Percentiles rank a stretch among this genome's conserved stretches.
These are phyloP conservation scores for Orthosia gracilis DNA, from an alignment of 2,888 invertebrate genomes.

Conservation along the genomic window DNA sequence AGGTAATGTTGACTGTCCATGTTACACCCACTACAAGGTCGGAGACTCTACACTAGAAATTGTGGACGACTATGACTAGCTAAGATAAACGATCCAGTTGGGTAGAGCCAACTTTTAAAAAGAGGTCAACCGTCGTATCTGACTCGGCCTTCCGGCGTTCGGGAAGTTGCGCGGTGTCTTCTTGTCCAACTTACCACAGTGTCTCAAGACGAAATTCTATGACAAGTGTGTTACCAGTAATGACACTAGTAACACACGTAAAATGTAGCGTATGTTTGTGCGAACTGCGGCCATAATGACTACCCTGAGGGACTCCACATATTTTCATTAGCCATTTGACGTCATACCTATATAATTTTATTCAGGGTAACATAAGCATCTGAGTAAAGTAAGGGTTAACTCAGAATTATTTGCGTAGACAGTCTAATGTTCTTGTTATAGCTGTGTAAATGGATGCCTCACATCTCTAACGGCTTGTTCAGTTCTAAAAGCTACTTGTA, in stretches of 20 bases:
- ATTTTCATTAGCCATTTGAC: constrained; percentile 34
- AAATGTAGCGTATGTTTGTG: constrained; percentile 18
- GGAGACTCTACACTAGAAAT: too few relatives aligned
- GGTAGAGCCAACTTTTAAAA: too few relatives aligned
- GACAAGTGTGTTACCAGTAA: constrained; percentile 4
- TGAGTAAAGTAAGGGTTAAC: constrained; percentile 6
- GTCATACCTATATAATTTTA: constrained; percentile 7
- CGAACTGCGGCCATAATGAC: neutral
- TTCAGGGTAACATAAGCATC: constrained; percentile 1
- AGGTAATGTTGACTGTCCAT: too few relatives aligned
- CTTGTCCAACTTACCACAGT: too few relatives aligned
- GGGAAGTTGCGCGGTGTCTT: too few relatives aligned
- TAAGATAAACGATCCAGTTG: too few relatives aligned
- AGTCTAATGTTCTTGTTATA: constrained; percentile 3
- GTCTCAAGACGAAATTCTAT: too few relatives aligned
- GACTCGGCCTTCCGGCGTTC: too few relatives aligned
- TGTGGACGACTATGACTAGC: too few relatives aligned
- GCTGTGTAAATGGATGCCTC: neutral
- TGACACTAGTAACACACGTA: constrained; percentile 8
- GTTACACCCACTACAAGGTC: too few relatives aligned
- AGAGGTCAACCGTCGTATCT: too few relatives aligned
- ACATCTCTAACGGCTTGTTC: neutral
- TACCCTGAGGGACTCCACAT: constrained; percentile 19
- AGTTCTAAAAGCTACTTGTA: neutral
- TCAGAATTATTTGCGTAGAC: constrained; percentile 4